Percentiles rank a stretch among this genome's conserved stretches.
Evolutionary conservation across 2,797 vertebrate species (phyloP).

Genomic region (Crocodylus rhombifer): DNA sequence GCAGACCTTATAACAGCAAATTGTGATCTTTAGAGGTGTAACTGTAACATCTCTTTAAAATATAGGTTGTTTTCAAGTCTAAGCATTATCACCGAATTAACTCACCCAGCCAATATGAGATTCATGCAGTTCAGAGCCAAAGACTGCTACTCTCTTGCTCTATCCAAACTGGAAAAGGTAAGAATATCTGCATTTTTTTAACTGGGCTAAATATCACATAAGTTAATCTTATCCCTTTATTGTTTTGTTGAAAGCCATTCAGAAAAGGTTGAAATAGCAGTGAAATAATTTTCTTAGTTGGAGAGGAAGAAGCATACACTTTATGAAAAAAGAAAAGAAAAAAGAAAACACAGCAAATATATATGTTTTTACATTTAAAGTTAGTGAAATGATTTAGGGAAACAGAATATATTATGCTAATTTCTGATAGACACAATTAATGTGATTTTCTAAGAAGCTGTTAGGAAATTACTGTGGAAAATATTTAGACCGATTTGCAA

Average conservation of each 20-base stretch:
- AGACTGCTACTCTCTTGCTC: constrained; percentile 96
- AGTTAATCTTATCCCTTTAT: neutral
- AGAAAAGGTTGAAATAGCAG: neutral
- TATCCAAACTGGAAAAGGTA: constrained; percentile 98
- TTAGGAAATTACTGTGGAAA: neutral
- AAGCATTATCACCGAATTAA: constrained; percentile 97
- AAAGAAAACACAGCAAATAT: neutral
- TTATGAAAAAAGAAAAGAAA: too few relatives aligned
- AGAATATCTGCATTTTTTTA: constrained; percentile 5
- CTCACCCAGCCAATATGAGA: constrained; percentile 98
- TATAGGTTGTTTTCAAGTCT: constrained; percentile 95
- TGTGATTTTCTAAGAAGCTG: neutral
- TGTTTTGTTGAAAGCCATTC: neutral
- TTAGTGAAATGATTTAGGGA: neutral
- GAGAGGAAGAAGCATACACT: neutral
- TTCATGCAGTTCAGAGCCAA: constrained; percentile 99
- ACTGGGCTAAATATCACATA: neutral
- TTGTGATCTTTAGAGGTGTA: constrained; percentile 3
- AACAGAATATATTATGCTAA: neutral
- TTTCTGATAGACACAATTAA: neutral
- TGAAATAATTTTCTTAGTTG: neutral
- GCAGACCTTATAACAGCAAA: neutral
- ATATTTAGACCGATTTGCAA: neutral
- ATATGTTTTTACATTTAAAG: neutral
- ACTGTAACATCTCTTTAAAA: constrained; percentile 49